Conservation (phyloP, 2,888 invertebrate genomes). For the Plagiodera versicolora region DNA sequence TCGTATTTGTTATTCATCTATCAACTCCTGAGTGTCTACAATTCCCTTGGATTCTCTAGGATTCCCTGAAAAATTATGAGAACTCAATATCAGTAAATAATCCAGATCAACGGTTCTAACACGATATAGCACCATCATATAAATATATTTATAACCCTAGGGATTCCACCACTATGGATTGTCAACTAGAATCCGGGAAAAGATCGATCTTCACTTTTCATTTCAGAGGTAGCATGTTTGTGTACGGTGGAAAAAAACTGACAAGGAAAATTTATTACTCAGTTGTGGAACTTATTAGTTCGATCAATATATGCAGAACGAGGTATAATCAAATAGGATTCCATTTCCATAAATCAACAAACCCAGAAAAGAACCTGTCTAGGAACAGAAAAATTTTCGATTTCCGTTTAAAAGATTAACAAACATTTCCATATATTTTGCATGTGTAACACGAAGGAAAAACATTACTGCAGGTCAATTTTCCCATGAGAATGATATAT, state of each 20-base stretch:
- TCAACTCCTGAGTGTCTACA: background rate
- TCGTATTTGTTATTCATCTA: too few relatives aligned
- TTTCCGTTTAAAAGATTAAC: too few relatives aligned
- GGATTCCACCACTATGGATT: constrained; percentile 8
- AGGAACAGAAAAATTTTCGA: too few relatives aligned
- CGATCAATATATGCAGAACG: background rate
- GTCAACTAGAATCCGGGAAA: constrained; percentile 3
- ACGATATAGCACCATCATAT: constrained; percentile 19
- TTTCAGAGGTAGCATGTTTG: constrained; percentile 3
- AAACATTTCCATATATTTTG: too few relatives aligned
- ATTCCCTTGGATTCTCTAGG: background rate
- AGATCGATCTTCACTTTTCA: background rate
- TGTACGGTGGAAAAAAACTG: background rate
- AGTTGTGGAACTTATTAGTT: background rate
- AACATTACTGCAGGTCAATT: too few relatives aligned
- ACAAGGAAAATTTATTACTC: background rate
- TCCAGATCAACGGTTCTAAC: constrained; percentile 11
- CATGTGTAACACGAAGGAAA: too few relatives aligned
- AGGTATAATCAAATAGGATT: background rate
- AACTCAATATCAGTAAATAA: constrained; percentile 19
- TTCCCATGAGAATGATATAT: too few relatives aligned
- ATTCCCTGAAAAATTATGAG: background rate
- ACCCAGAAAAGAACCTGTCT: too few relatives aligned
- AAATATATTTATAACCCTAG: constrained; percentile 26
- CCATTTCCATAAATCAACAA: too few relatives aligned